phyloP scores from a whole-genome alignment of 2,113 vertebrate genomes.

The Microcebus lehilahytsara region DNA sequence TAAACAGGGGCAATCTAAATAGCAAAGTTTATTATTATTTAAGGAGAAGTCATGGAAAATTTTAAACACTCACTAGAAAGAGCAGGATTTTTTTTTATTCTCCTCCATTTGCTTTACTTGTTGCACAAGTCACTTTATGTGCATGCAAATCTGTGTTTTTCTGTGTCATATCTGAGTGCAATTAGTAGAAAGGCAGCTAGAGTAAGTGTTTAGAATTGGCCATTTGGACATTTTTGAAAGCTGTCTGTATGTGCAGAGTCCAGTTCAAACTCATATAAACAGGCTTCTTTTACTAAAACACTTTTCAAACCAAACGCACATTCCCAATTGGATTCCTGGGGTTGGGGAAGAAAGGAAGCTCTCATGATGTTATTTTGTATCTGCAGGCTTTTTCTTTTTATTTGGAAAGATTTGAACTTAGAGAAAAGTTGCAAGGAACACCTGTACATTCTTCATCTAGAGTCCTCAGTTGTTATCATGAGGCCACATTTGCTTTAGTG shows the following conservation, averaged over 20 bases:
- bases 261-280: neutral
- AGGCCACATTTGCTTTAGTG: neutral
- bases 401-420: neutral
- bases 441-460: neutral
- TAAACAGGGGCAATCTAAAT: constrained; percentile 3
- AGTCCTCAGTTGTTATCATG: neutral
- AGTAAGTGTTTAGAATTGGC: neutral
- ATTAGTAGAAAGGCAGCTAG: neutral
- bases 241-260: neutral
- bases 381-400: neutral
- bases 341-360: neutral
- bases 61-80: constrained; percentile 1
- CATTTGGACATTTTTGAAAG: neutral
- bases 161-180: neutral
- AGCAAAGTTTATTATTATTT: constrained; percentile 41
- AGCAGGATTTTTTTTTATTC: neutral
- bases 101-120: neutral
- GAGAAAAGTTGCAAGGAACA: neutral
- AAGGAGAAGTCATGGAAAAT: neutral
- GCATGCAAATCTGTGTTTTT: constrained; percentile 25
- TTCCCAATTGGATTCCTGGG: neutral
- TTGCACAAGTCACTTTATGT: neutral
- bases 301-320: neutral
- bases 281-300: neutral
- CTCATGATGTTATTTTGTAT: neutral